phyloP scores from a whole-genome alignment of 2,888 invertebrate species.

The Cerceris rybyensis region DNA sequence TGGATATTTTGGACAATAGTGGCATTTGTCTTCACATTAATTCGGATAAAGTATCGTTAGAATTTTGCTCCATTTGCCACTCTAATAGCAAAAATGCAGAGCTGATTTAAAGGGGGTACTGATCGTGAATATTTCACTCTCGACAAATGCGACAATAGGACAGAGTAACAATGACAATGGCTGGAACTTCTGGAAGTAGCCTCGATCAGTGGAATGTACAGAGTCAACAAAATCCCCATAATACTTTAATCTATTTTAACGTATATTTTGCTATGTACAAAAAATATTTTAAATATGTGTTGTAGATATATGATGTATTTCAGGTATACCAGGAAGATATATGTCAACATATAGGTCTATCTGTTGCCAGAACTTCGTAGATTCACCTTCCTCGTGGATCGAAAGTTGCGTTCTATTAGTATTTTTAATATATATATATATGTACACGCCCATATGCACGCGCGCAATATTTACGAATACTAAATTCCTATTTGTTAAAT shows the following conservation, averaged over 20 bases:
- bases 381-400: constrained; percentile 26
- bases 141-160: constrained; percentile 2
- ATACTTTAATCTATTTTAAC: constrained; percentile 7
- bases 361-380: constrained; percentile 17
- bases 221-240: constrained; percentile 33
- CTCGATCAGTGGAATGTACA: constrained; percentile 44
- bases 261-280: constrained; percentile 8
- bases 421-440: constrained; percentile 30
- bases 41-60: constrained; percentile 84
- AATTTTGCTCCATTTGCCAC: constrained; percentile 84
- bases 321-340: constrained; percentile 41
- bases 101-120: constrained; percentile 44
- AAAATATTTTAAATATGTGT: constrained; percentile 9
- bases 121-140: constrained; percentile 32
- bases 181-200: constrained; percentile 20
- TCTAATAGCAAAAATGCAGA: constrained; percentile 77
- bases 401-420: constrained; percentile 55
- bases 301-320: constrained; percentile 32
- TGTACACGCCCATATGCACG: constrained; percentile 2
- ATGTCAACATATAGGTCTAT: constrained; percentile 22
- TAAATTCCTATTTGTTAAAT: too few relatives aligned
- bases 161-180: background rate
- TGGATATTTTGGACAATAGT: constrained; percentile 76
- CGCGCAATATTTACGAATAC: background rate
- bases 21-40: constrained; percentile 85